A percentile compares a stretch with the other conserved stretches of the same genome.
phyloP scores from a whole-genome alignment of 2,113 vertebrate species.

The Coreoperca whiteheadi region DNA sequence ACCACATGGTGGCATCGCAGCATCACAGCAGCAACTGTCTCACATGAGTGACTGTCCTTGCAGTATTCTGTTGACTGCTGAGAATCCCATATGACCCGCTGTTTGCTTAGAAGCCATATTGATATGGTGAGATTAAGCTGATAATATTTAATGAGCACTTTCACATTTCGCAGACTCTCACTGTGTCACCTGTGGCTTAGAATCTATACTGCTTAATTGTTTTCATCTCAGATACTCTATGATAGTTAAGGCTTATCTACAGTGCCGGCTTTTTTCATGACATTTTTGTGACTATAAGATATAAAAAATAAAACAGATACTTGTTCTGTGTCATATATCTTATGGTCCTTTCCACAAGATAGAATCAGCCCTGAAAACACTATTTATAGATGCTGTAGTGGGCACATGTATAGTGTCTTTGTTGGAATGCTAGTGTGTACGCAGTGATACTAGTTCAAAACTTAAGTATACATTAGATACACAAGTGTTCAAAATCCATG shows the following conservation, averaged over 20 bases:
- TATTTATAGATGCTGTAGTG: neutral
- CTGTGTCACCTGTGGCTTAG: conserved; percentile 11
- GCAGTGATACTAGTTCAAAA: conserved; percentile 6
- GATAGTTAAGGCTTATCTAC: conserved; percentile 12
- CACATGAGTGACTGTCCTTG: neutral
- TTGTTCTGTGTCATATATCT: neutral
- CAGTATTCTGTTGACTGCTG: conserved; percentile 15
- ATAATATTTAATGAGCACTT: conserved; percentile 66
- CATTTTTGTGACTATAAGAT: conserved; percentile 7
- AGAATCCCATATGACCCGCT: conserved; percentile 51
- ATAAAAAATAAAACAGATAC: conserved; percentile 17
- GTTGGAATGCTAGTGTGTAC: neutral
- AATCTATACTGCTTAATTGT: conserved; percentile 7
- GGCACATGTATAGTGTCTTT: neutral
- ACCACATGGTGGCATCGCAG: conserved; percentile 69
- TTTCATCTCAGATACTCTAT: neutral
- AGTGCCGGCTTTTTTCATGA: neutral
- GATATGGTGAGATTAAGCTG: conserved; percentile 57
- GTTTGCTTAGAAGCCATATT: conserved; percentile 60
- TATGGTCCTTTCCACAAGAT: neutral
- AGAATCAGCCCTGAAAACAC: neutral
- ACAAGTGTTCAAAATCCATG: conserved; percentile 64
- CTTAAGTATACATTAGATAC: conserved; percentile 11
- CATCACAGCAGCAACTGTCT: conserved; percentile 6
- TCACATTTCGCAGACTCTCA: conserved; percentile 60